phyloP scores from a whole-genome alignment of 2,113 vertebrate genomes.

The Syngnathoides biaculeatus region DNA sequence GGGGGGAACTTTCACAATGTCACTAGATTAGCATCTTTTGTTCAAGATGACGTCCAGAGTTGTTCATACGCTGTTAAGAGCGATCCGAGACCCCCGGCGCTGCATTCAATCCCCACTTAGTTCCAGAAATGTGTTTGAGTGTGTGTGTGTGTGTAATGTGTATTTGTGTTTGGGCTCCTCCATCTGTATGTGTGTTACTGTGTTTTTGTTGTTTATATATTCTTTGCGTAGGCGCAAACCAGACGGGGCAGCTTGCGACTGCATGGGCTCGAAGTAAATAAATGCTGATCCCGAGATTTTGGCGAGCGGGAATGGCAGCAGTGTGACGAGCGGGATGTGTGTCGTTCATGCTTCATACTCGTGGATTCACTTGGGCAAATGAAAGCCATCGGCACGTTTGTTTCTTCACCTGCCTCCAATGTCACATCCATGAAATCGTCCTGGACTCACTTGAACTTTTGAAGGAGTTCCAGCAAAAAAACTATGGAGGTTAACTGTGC shows the following conservation, averaged over 20 bases:
- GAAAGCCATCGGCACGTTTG: conserved; percentile 45
- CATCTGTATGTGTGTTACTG: conserved; percentile 49
- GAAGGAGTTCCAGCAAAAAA: background rate
- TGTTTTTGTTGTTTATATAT: conserved; percentile 68
- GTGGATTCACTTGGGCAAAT: conserved; percentile 39
- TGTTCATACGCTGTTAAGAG: background rate
- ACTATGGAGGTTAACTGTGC: background rate
- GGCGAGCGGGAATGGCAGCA: conserved; percentile 57
- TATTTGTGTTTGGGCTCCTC: conserved; percentile 46
- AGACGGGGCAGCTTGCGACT: conserved; percentile 59
- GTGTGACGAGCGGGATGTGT: conserved; percentile 55
- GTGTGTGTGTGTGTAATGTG: conserved; percentile 6
- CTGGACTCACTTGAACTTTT: conserved; percentile 21
- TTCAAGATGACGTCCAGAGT: background rate
- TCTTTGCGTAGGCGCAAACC: conserved; percentile 55
- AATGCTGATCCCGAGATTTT: conserved; percentile 52
- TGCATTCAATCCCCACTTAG: conserved; percentile 35
- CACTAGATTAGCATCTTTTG: background rate
- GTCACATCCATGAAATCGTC: conserved; percentile 38
- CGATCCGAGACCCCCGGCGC: conserved; percentile 19
- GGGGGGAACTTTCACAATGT: background rate
- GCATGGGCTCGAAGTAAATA: conserved; percentile 65
- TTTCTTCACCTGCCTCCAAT: conserved; percentile 69
- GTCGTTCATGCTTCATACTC: conserved; percentile 50
- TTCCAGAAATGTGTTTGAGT: conserved; percentile 18